Conservation (phyloP, 2,888 invertebrate genomes). For the Nipponacmea schrenckii region DNA sequence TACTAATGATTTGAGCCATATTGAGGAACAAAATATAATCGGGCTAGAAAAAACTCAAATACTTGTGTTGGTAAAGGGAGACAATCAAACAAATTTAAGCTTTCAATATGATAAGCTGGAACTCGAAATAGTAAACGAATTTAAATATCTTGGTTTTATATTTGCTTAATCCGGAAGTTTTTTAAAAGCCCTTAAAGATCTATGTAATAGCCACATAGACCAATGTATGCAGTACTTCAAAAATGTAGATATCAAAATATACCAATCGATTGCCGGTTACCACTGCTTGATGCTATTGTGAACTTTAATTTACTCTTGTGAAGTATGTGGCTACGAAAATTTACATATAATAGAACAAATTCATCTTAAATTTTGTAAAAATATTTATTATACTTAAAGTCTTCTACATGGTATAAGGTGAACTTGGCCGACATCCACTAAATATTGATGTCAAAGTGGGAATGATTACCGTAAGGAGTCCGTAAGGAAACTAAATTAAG, state of each 20-base stretch:
- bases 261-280: neutral
- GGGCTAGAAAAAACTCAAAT: too few relatives aligned
- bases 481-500: neutral
- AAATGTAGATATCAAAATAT: neutral
- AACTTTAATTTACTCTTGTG: slow-evolving; percentile 5
- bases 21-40: too few relatives aligned
- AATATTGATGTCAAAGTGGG: neutral
- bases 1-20: too few relatives aligned
- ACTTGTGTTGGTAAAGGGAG: too few relatives aligned
- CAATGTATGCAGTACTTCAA: neutral
- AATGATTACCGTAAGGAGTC: neutral
- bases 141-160: too few relatives aligned
- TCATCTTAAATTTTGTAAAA: slow-evolving; percentile 4
- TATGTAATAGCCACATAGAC: neutral
- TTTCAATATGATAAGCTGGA: too few relatives aligned
- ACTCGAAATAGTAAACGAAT: too few relatives aligned
- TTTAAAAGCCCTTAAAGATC: neutral
- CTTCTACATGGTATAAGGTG: slow-evolving; percentile 1
- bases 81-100: too few relatives aligned
- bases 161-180: neutral
- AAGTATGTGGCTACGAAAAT: slow-evolving; percentile 3
- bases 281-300: neutral
- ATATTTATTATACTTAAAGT: neutral
- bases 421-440: neutral
- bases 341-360: neutral